Evolutionary conservation across 2,888 invertebrate genomes (phyloP).

Genomic region (Tetheella fluctuosa): DNA sequence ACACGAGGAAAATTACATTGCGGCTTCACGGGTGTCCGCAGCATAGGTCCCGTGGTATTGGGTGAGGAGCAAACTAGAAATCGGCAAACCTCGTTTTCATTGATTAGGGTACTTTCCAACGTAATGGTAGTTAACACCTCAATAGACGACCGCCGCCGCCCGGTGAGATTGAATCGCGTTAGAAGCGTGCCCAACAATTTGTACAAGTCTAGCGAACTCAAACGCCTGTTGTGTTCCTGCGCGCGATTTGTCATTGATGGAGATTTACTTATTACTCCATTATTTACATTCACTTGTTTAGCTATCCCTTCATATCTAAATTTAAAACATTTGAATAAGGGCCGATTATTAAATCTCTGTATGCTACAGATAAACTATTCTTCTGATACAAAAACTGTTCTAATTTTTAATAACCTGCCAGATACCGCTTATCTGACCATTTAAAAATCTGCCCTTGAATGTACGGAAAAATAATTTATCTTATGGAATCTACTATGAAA

Average conservation of each 20-base stretch:
- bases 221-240: conserved; percentile 35
- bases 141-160: conserved; percentile 19
- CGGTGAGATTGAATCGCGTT: conserved; percentile 40
- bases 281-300: background rate
- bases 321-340: no score
- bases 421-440: no score
- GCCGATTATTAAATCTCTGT: no score
- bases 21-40: conserved; percentile 69
- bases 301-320: background rate
- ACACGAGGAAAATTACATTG: conserved; percentile 72
- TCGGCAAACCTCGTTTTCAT: conserved; percentile 48
- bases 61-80: conserved; percentile 20
- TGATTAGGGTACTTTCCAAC: conserved; percentile 41
- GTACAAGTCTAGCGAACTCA: conserved; percentile 34
- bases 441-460: no score
- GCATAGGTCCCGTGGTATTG: conserved; percentile 46
- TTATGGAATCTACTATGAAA: no score
- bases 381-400: no score
- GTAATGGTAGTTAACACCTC: conserved; percentile 45
- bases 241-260: conserved; percentile 33
- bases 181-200: conserved; percentile 38
- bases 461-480: no score
- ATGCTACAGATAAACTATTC: no score
- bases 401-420: no score
- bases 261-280: background rate